phyloP scores from a whole-genome alignment of 35 echinoderm and acorn worm genomes.

The Anneissia japonica region DNA sequence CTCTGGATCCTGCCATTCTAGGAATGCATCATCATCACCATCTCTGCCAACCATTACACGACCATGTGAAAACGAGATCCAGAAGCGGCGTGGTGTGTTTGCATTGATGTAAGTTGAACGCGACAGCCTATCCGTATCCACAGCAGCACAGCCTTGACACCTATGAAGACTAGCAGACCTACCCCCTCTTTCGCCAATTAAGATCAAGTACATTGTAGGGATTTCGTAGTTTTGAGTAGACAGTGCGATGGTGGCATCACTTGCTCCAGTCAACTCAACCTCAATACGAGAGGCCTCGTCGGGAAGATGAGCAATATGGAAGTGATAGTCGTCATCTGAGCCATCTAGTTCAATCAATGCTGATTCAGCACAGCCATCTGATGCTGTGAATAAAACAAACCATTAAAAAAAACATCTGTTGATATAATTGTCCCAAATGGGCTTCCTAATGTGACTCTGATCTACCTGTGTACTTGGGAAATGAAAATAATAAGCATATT shows the following conservation, averaged over 20 bases:
- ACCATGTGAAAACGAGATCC: slow-evolving; percentile 21
- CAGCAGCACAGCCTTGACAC: background rate
- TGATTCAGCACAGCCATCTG: background rate
- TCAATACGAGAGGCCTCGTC: background rate
- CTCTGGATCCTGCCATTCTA: slow-evolving; percentile 3
- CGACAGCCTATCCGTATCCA: background rate
- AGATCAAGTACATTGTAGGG: slow-evolving; percentile 1
- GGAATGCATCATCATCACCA: slow-evolving; percentile 16
- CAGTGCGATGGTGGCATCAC: slow-evolving; percentile 1
- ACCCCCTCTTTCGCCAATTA: background rate
- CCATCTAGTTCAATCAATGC: background rate
- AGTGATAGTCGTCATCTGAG: background rate
- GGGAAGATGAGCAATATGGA: background rate
- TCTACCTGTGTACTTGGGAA: too few relatives aligned
- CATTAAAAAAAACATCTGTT: too few relatives aligned
- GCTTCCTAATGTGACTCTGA: too few relatives aligned
- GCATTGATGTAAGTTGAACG: background rate
- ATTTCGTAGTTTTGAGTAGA: background rate
- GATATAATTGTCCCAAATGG: too few relatives aligned
- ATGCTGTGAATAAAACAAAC: background rate
- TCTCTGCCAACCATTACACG: slow-evolving; percentile 4
- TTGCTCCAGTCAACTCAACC: slow-evolving; percentile 9
- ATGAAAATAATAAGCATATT: too few relatives aligned
- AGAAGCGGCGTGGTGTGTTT: background rate
- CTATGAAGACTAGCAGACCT: background rate